Evolutionary conservation across 2,888 invertebrate genomes (phyloP).

Genomic region (Ectemnius continuus): DNA sequence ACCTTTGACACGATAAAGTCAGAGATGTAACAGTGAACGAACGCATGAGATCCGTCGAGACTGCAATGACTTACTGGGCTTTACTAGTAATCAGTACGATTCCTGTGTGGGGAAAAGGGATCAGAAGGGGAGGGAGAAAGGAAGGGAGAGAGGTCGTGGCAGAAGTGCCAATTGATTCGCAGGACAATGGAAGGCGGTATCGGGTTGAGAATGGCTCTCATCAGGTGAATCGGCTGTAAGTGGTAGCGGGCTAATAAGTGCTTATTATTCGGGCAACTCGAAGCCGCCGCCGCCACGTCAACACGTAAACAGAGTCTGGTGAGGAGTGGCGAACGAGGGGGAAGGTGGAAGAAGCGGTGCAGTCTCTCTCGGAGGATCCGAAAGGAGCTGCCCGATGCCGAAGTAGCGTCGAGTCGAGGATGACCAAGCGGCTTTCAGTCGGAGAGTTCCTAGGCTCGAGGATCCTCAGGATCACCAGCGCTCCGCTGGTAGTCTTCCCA

Average conservation of each 20-base stretch:
- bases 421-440: slow-evolving; percentile 55
- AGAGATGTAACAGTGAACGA: background rate
- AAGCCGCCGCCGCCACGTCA: slow-evolving; percentile 43
- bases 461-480: slow-evolving; percentile 42
- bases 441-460: slow-evolving; percentile 48
- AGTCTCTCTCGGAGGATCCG: background rate
- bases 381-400: slow-evolving; percentile 24
- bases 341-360: slow-evolving; percentile 11
- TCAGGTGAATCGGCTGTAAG: slow-evolving; percentile 72
- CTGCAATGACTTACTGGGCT: background rate
- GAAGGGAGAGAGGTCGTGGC: background rate
- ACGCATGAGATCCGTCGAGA: too few species aligned
- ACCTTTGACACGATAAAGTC: background rate
- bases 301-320: slow-evolving; percentile 50
- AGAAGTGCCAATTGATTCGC: slow-evolving; percentile 54
- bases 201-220: slow-evolving; percentile 63
- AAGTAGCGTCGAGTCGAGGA: slow-evolving; percentile 57
- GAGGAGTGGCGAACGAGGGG: slow-evolving; percentile 6
- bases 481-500: slow-evolving; percentile 30
- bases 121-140: background rate
- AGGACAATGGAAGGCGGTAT: slow-evolving; percentile 48
- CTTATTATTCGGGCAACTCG: slow-evolving; percentile 54
- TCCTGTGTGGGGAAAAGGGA: background rate
- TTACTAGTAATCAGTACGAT: background rate
- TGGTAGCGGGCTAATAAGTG: slow-evolving; percentile 68